These are phyloP conservation scores for Procambarus clarkii DNA, from an alignment of 1,140 invertebrate genomes.

Conservation along the genomic window DNA sequence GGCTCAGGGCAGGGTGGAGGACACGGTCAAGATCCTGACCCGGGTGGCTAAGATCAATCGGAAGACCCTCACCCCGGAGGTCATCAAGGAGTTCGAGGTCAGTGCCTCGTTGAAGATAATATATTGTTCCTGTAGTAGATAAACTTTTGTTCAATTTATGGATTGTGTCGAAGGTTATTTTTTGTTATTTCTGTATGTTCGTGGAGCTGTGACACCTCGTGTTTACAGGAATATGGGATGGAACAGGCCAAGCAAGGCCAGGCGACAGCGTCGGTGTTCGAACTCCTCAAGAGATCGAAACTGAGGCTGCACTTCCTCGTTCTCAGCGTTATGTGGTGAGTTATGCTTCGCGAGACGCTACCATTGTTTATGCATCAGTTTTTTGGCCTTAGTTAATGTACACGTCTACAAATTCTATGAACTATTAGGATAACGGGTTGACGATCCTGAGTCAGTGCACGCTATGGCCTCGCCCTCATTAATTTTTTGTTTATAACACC, in stretches of 20 bases:
- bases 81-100: slow-evolving; percentile 43
- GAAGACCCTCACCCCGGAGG: slow-evolving; percentile 12
- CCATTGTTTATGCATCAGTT: too few species aligned
- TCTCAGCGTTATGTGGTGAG: slow-evolving; percentile 58
- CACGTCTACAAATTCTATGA: too few species aligned
- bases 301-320: slow-evolving; percentile 37
- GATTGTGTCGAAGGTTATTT: too few species aligned
- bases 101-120: not conserved
- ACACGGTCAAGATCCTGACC: slow-evolving; percentile 32
- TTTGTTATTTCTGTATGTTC: too few species aligned
- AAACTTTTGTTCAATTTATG: too few species aligned
- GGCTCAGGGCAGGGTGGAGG: slow-evolving; percentile 17
- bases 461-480: too few species aligned
- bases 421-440: too few species aligned
- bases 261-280: not conserved
- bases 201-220: too few species aligned
- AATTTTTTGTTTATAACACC: too few species aligned
- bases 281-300: slow-evolving; percentile 25
- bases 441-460: too few species aligned
- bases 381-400: too few species aligned
- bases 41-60: slow-evolving; percentile 33
- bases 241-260: not conserved
- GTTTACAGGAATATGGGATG: slow-evolving; percentile 5
- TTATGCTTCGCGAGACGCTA: not conserved
- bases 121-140: too few species aligned